Conservation (phyloP, 1,140 invertebrate species). For the Rhynchophorus ferrugineus region DNA sequence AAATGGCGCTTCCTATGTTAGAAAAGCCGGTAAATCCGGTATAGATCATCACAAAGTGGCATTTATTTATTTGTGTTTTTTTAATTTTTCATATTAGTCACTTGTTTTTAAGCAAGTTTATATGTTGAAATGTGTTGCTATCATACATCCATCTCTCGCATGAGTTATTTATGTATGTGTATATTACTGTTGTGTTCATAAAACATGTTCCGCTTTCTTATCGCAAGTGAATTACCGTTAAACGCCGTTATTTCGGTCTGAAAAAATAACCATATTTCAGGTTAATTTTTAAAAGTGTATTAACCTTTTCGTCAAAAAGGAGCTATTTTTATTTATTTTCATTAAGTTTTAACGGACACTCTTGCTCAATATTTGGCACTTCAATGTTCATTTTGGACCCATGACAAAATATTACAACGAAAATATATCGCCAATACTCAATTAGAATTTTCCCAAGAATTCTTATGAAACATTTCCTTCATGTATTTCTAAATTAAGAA, state of each 20-base stretch:
- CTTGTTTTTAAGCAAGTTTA: too few relatives aligned
- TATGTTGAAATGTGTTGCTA: too few relatives aligned
- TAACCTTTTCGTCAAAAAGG: background rate
- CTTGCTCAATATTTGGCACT: background rate
- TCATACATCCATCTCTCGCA: background rate
- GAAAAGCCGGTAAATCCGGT: slow-evolving; percentile 22
- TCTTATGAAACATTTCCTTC: too few relatives aligned
- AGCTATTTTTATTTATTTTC: background rate
- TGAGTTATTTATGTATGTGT: background rate
- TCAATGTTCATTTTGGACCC: background rate
- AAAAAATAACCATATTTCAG: too few relatives aligned
- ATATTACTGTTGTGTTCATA: too few relatives aligned
- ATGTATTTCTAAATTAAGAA: too few relatives aligned
- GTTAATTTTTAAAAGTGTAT: too few relatives aligned
- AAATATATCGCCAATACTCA: too few relatives aligned
- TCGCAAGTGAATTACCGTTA: background rate
- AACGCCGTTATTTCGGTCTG: background rate
- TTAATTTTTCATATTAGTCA: too few relatives aligned
- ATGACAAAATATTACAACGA: background rate
- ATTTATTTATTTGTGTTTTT: background rate
- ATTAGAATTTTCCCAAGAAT: too few relatives aligned
- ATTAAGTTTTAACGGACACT: background rate
- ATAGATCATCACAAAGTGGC: background rate
- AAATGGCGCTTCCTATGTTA: slow-evolving; percentile 27
- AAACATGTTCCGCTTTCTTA: slow-evolving; percentile 5